Conservation (phyloP, 2,113 vertebrate genomes). For the Gasterosteus nipponicus region DNA sequence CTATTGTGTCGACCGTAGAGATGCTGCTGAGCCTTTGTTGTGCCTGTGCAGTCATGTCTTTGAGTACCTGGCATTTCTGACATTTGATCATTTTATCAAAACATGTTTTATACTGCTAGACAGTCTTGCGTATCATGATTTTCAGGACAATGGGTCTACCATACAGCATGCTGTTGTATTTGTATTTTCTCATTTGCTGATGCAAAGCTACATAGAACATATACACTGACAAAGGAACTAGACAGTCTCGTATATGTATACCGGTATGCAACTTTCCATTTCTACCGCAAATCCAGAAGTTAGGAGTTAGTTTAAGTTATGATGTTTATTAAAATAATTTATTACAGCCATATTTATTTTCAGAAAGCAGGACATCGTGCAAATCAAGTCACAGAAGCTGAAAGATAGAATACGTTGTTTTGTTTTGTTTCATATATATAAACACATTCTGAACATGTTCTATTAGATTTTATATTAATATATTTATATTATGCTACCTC, state of each 20-base stretch:
- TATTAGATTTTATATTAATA: no score
- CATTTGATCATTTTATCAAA: slow-evolving; percentile 26
- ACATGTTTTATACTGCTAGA: background rate
- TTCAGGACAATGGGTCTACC: background rate
- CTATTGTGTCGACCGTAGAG: background rate
- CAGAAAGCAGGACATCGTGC: background rate
- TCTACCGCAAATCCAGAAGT: background rate
- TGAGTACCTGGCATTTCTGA: slow-evolving; percentile 13
- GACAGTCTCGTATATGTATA: background rate
- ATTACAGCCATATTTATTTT: no score
- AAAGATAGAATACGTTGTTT: background rate
- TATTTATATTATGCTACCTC: no score
- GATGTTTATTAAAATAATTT: no score
- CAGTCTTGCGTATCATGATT: no score
- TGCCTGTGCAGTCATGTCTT: slow-evolving; percentile 30
- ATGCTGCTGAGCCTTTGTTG: slow-evolving; percentile 18
- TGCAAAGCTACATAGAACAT: background rate
- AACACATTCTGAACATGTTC: no score
- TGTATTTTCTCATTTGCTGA: background rate
- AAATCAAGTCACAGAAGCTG: background rate
- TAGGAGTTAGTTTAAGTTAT: no score
- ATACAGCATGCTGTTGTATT: background rate
- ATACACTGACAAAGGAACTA: background rate
- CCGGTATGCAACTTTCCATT: background rate
- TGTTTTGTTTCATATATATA: no score